Evolutionary conservation across 2,888 invertebrate genomes (phyloP), one percentile per base, ranked within the genome.

Genomic region (Meghimatium bilineatum): DNA sequence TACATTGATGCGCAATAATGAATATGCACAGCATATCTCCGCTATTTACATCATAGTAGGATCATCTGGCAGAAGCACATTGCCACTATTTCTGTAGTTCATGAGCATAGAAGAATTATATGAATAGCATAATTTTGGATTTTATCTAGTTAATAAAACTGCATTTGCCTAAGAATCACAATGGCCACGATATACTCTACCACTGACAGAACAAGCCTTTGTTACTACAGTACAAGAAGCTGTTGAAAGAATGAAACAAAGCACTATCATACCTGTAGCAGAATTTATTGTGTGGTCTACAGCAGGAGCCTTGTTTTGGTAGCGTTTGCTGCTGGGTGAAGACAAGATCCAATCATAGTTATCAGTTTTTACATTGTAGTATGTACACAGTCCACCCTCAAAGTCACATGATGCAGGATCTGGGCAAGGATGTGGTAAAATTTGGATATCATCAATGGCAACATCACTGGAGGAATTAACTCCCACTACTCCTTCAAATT

Each of bases 401-500:
- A 93, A 93, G 87, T 92, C 89, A 89, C 93, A 93, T 34, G 88
- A 88, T 1, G 90, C 91, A 44, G 88, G 88, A 23, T 85, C 81
- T 52, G 88, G 86, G 84, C 91, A 92, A 5, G 84, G 86, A 38
- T 89, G 87, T 66, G 86, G 60, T 72, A 82, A 69, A 38, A 90
- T 83, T 38, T 85, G 82, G 34, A 93, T 89, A 85, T 93, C 93
- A 88, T 93, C 93, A 76, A 93, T 87, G 32, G 92, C 92, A 77
- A 93, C 92, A 82, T 91, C 91, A 32, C 91, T 89, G 17, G 81
- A 74, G 83, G 85, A 88, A 38, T 89, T 90, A 60, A 74, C 72
- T 44, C 92, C 91, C 34, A 90, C 83, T 8, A 88, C 82, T 23
- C 90, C 92, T 86, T 92, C 92, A 88, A 93, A 90, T 26, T 88